These are phyloP conservation scores for Lerista edwardsae DNA, from an alignment of 2,797 vertebrate species.

Conservation along the genomic window DNA sequence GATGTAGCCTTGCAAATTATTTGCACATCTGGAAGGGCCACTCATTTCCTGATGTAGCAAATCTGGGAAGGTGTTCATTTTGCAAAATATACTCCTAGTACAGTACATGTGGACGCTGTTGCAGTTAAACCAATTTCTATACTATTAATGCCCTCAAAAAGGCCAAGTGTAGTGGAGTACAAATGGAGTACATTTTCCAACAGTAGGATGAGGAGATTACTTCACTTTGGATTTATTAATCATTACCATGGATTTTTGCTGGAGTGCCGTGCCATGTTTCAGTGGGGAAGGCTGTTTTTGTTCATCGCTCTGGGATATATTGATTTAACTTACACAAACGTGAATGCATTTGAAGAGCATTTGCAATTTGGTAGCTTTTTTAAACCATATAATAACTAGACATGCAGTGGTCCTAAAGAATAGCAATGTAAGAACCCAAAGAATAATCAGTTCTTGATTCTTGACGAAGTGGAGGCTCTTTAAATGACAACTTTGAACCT, in stretches of 20 bases:
- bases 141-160: neutral
- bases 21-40: neutral
- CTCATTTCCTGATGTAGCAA: neutral
- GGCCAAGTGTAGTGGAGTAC: no score
- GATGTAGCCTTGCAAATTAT: neutral
- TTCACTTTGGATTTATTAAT: neutral
- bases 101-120: neutral
- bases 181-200: neutral
- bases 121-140: neutral
- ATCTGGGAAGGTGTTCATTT: neutral
- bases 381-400: neutral
- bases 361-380: neutral
- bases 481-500: neutral
- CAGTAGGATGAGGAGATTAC: neutral
- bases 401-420: neutral
- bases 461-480: neutral
- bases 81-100: neutral
- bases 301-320: neutral
- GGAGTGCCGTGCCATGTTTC: neutral
- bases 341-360: neutral
- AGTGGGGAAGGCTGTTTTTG: no score
- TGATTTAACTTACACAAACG: neutral
- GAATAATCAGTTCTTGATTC: neutral
- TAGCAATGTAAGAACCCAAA: neutral
- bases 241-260: no score